Conservation (phyloP, 2,797 vertebrate genomes). For the Australoheros facetus region DNA sequence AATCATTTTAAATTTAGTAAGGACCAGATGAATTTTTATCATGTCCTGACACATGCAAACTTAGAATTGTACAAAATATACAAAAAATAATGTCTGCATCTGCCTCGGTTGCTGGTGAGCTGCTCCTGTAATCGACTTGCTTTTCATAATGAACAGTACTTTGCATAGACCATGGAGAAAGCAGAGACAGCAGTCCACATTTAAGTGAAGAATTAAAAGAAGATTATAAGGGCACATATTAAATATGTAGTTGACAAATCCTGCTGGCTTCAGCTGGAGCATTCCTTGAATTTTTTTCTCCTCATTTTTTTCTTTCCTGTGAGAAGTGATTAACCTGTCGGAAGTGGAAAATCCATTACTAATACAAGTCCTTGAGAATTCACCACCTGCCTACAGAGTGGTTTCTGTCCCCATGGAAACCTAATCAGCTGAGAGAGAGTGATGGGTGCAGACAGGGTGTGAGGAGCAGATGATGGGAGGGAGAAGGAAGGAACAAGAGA, state of each 20-base stretch:
- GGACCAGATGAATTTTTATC: background rate
- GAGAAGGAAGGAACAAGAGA: background rate
- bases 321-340: constrained; percentile 52
- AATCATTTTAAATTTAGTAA: background rate
- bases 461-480: constrained; percentile 12
- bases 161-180: constrained; percentile 1
- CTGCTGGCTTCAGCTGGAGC: background rate
- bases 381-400: constrained; percentile 49
- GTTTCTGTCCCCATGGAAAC: constrained; percentile 66
- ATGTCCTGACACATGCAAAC: background rate
- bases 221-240: background rate
- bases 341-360: constrained; percentile 57
- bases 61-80: background rate
- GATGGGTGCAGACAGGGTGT: constrained; percentile 11
- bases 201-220: background rate
- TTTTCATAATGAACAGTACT: background rate
- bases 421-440: constrained; percentile 46
- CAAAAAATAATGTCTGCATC: background rate
- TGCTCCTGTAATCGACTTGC: background rate
- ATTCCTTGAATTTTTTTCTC: constrained; percentile 18
- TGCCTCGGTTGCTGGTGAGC: background rate
- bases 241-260: background rate
- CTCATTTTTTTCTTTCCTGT: constrained; percentile 27
- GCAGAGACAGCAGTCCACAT: background rate
- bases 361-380: constrained; percentile 55